Evolutionary conservation across 2,888 invertebrate species (phyloP).

Genomic region (Chromoteleia sp.): DNA sequence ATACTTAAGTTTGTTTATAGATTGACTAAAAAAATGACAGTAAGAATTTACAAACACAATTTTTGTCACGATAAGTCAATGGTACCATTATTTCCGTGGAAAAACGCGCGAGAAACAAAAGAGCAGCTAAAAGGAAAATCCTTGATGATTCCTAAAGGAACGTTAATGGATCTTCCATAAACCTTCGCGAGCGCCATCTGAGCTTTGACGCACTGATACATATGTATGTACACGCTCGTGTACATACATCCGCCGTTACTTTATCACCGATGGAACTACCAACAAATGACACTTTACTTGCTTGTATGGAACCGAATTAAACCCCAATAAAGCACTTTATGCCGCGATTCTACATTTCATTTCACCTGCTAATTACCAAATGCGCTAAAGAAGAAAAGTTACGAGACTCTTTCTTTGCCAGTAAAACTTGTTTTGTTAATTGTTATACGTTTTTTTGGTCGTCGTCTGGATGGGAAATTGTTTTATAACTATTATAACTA

Average conservation of each 20-base stretch:
- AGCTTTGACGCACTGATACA: conserved; percentile 27
- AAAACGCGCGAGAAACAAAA: too few species aligned
- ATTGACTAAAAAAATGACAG: background rate
- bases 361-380: conserved; percentile 27
- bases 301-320: conserved; percentile 39
- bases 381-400: conserved; percentile 29
- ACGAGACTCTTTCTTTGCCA: conserved; percentile 5
- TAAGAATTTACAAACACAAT: background rate
- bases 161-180: conserved; percentile 42
- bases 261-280: conserved; percentile 19
- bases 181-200: conserved; percentile 20
- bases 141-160: conserved; percentile 18
- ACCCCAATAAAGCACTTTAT: conserved; percentile 39
- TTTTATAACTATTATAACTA: too few species aligned
- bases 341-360: conserved; percentile 24
- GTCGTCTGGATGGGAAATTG: too few species aligned
- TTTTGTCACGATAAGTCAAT: background rate
- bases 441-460: conserved; percentile 4
- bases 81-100: too few species aligned
- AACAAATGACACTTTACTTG: conserved; percentile 33
- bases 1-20: too few species aligned
- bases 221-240: background rate
- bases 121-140: conserved; percentile 6
- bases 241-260: conserved; percentile 10
- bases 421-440: conserved; percentile 2